Conservation (phyloP, 2,888 invertebrate species). For the Phortica magna region DNA sequence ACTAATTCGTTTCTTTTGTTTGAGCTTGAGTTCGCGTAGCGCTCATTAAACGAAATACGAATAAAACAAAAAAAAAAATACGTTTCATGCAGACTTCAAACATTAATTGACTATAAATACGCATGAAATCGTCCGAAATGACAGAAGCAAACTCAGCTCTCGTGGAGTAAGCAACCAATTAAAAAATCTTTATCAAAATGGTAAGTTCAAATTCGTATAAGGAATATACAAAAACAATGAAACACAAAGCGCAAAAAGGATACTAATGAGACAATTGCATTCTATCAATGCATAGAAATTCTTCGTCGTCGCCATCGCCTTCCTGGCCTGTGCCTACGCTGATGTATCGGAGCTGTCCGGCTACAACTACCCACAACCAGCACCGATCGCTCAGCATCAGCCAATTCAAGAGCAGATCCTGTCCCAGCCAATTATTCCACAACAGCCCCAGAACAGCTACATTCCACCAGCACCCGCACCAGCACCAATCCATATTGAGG, state of each 20-base stretch:
- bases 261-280: conserved; percentile 40
- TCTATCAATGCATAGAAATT: conserved; percentile 59
- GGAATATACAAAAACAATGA: conserved; percentile 5
- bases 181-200: conserved; percentile 43
- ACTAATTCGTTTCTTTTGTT: neutral
- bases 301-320: conserved; percentile 64
- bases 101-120: conserved; percentile 54
- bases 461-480: conserved; percentile 30
- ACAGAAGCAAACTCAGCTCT: conserved; percentile 62
- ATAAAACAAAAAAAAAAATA: neutral
- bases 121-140: conserved; percentile 36
- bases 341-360: conserved; percentile 67
- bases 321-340: conserved; percentile 65
- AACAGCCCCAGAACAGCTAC: conserved; percentile 2
- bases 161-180: conserved; percentile 54
- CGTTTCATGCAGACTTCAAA: conserved; percentile 1
- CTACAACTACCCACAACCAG: conserved; percentile 57
- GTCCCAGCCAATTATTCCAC: neutral
- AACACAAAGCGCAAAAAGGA: neutral
- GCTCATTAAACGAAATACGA: neutral
- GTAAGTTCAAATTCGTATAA: conserved; percentile 19
- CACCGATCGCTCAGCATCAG: conserved; percentile 47
- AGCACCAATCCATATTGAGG: conserved; percentile 48
- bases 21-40: neutral
- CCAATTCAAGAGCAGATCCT: conserved; percentile 39